Base-by-base conservation (phyloP, 1,140 invertebrate species). In the Ganaspis sp. region DNA sequence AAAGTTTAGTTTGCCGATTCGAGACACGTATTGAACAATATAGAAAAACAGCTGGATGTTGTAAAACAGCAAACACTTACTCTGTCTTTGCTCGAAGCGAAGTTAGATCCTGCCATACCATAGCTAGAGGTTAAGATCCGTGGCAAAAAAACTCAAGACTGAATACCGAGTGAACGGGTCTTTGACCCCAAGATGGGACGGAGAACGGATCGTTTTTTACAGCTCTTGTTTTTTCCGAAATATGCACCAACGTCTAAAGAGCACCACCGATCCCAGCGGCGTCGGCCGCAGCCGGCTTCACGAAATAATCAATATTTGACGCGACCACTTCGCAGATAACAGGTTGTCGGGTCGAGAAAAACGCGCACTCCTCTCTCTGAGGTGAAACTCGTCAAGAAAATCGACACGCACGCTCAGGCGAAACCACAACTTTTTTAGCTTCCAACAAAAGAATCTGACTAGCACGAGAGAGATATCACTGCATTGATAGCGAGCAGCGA, bases 271-370 rank as follows among this genome's bases (percentile, higher is more conserved):
- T 37, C 21, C n/a, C 49, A 70, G 73, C 21, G 71, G 49, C 64
- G 73, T 72, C 76, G 76, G 70, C 71, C 76, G 69, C 23, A 64
- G 73, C 76, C 83, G 83, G 80, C 76, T 85, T 83, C 81, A 80
- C 75, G 80, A 87, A 86, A 88, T 87, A 88, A 88, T 88, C 85
- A 88, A 88, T 88, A 88, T 86, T 81, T 74, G 77, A 77, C 75
- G 72, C 81, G 83, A 77, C 58, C 58, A 64, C 58, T 77, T 81
- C 78, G 74, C 69, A 82, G 81, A 90, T 90, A 90, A 89, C 89
- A 89, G 86, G 88, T 90, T 90, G 87, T 87, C 86, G 85, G 78
- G 83, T 75, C 70, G 78, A 72, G 78, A 76, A 69, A 81, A 80
- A 83, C 79, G 75, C 38, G 80, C 82, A 82, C 73, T 69, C 72